Conservation (phyloP, 2,888 invertebrate species). For the Hydropsyche betteni region DNA sequence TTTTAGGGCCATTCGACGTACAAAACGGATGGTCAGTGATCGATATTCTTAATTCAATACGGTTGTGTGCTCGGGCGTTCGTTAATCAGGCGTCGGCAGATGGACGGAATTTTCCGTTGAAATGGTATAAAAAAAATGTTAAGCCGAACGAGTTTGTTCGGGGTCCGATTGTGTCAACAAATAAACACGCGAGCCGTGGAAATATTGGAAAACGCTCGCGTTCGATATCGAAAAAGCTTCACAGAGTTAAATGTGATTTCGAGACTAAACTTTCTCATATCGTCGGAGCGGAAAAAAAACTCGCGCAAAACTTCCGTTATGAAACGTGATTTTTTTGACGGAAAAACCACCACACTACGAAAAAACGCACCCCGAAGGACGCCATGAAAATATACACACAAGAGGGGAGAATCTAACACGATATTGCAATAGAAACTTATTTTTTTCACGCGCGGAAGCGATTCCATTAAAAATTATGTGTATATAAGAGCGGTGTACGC, state of each 20-base stretch:
- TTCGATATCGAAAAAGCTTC: conserved; percentile 7
- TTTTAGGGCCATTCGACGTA: not conserved
- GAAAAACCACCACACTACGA: too few relatives aligned
- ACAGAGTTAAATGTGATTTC: not conserved
- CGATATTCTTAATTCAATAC: conserved; percentile 26
- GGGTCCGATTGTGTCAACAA: not conserved
- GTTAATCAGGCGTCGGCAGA: conserved; percentile 2
- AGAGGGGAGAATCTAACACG: conserved; percentile 3
- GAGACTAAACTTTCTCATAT: too few relatives aligned
- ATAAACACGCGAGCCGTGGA: conserved; percentile 4
- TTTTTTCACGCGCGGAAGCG: not conserved
- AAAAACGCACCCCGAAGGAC: too few relatives aligned
- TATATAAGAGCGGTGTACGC: not conserved
- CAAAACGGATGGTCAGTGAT: not conserved
- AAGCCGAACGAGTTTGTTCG: too few relatives aligned
- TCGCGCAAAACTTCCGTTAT: too few relatives aligned
- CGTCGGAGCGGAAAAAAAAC: too few relatives aligned
- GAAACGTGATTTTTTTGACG: too few relatives aligned
- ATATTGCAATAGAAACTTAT: too few relatives aligned
- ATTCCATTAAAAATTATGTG: conserved; percentile 16
- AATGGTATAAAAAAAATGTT: not conserved
- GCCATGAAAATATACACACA: not conserved
- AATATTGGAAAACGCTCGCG: not conserved
- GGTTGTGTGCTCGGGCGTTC: not conserved
- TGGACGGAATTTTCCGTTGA: not conserved